A percentile compares a stretch with the other conserved stretches of the same genome.
Conservation (phyloP, 1,140 invertebrate species). For the Zaprionus gabonicus region DNA sequence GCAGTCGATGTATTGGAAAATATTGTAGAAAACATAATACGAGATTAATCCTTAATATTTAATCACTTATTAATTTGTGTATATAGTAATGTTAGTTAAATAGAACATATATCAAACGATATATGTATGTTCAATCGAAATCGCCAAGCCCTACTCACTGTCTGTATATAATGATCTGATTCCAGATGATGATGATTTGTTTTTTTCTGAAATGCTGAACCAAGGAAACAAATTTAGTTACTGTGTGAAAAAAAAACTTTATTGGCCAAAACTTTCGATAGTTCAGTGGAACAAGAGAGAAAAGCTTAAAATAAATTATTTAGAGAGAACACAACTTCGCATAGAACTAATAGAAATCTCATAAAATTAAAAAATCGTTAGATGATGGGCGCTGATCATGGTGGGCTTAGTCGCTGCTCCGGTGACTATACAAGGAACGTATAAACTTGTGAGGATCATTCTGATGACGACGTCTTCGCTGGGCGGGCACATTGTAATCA, state of each 20-base stretch:
- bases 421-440: slow-evolving; percentile 62
- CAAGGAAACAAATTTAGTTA: no score
- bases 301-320: slow-evolving; percentile 3
- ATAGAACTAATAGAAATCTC: slow-evolving; percentile 19
- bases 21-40: no score
- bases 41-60: no score
- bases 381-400: not conserved
- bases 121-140: no score
- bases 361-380: slow-evolving; percentile 10
- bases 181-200: no score
- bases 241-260: slow-evolving; percentile 12
- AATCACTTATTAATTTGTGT: no score
- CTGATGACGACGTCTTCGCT: slow-evolving; percentile 47
- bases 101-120: no score
- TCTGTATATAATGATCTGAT: no score
- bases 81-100: no score
- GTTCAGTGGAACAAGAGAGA: not conserved
- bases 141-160: no score
- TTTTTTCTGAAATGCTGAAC: no score
- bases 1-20: no score
- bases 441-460: slow-evolving; percentile 37
- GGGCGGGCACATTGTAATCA: slow-evolving; percentile 41
- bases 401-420: slow-evolving; percentile 3
- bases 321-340: not conserved
- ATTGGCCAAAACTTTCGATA: slow-evolving; percentile 10